Percentiles rank a stretch among this genome's conserved stretches.
Evolutionary conservation across 2,113 vertebrate genomes (phyloP).

Genomic region (Erythrocercus mccallii): DNA sequence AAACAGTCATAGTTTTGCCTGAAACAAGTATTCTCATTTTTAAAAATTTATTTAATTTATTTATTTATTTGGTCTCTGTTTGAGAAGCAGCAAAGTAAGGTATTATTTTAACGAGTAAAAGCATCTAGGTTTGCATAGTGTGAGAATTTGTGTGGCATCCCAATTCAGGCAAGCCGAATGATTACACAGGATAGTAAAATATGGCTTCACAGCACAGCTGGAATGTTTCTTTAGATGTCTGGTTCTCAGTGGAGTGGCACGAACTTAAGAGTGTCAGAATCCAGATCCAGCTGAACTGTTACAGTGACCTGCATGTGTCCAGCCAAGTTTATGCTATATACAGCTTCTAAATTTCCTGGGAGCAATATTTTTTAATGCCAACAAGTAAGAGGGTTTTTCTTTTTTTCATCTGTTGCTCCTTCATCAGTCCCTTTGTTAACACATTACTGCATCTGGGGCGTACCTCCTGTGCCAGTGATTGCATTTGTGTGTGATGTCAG

Average conservation of each 20-base stretch:
- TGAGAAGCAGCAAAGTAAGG: neutral
- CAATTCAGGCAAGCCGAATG: neutral
- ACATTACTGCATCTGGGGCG: neutral
- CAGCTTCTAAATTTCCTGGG: neutral
- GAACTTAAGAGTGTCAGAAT: neutral
- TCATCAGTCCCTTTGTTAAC: neutral
- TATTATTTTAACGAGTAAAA: neutral
- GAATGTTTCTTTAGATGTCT: neutral
- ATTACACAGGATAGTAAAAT: neutral
- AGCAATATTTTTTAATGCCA: neutral
- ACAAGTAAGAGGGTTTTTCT: neutral
- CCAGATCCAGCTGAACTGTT: neutral
- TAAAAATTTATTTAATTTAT: fast-evolving
- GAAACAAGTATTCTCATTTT: neutral
- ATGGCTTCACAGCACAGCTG: neutral
- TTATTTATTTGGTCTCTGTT: neutral
- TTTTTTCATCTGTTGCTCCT: neutral
- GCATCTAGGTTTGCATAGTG: neutral
- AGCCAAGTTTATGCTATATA: neutral
- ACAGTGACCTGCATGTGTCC: neutral
- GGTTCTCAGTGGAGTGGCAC: neutral
- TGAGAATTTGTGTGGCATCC: neutral
- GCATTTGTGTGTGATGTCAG: neutral
- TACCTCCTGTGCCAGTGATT: neutral
- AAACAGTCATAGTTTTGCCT: neutral